Percentiles rank a stretch among this genome's conserved stretches.
phyloP scores from a whole-genome alignment of 2,888 invertebrate species.

The Dione vanillae region DNA sequence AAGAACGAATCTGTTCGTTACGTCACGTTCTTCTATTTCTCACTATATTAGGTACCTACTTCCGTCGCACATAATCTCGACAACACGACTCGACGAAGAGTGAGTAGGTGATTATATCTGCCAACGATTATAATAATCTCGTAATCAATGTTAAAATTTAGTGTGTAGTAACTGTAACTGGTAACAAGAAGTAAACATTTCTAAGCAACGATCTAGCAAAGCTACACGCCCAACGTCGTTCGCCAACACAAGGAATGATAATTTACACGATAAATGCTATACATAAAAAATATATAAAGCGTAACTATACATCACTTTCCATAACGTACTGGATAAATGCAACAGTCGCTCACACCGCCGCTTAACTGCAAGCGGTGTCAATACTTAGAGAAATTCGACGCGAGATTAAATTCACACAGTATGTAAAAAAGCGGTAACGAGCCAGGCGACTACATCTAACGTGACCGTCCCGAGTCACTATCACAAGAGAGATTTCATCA shows the following conservation, averaged over 20 bases:
- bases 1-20: slow-evolving; percentile 50
- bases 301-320: slow-evolving; percentile 79
- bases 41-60: slow-evolving; percentile 40
- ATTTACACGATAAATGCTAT: slow-evolving; percentile 76
- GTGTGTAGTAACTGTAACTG: slow-evolving; percentile 77
- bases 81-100: slow-evolving; percentile 33
- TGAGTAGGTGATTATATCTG: slow-evolving; percentile 24
- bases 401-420: slow-evolving; percentile 60
- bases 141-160: slow-evolving; percentile 44
- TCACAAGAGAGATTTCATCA: slow-evolving; percentile 81
- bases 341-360: slow-evolving; percentile 70
- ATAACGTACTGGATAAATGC: slow-evolving; percentile 79
- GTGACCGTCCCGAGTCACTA: slow-evolving; percentile 80
- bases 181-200: slow-evolving; percentile 72
- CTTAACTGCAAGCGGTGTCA: slow-evolving; percentile 63
- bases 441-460: slow-evolving; percentile 76
- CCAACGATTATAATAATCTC: slow-evolving; percentile 28
- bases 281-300: slow-evolving; percentile 72
- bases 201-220: slow-evolving; percentile 47
- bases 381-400: slow-evolving; percentile 70
- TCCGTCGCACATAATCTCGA: slow-evolving; percentile 41
- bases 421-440: slow-evolving; percentile 65
- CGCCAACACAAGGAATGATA: slow-evolving; percentile 76
- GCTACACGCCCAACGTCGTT: slow-evolving; percentile 45
- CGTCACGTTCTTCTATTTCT: slow-evolving; percentile 45